Evolutionary conservation across 2,797 vertebrate species (phyloP).

Genomic region (Melanotaenia nigrans): DNA sequence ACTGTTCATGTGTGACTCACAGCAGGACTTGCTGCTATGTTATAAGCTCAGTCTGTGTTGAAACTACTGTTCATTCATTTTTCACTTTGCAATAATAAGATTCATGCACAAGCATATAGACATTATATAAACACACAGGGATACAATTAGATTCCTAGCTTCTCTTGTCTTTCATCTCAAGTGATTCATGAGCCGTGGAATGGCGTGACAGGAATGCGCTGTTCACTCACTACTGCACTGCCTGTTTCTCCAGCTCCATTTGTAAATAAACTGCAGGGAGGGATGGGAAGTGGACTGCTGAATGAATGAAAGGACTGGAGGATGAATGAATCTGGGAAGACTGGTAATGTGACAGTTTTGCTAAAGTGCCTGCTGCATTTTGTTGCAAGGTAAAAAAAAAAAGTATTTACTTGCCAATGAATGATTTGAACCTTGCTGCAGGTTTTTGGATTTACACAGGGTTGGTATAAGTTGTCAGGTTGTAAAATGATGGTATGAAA

Average conservation of each 20-base stretch:
- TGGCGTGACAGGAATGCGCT: conserved; percentile 76
- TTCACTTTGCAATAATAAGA: conserved; percentile 24
- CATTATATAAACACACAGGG: conserved; percentile 36
- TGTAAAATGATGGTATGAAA: conserved; percentile 39
- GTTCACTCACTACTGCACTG: conserved; percentile 61
- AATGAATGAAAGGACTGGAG: conserved; percentile 63
- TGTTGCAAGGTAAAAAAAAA: conserved; percentile 5
- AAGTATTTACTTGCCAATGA: conserved; percentile 44
- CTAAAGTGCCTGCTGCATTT: neutral
- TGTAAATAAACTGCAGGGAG: conserved; percentile 57
- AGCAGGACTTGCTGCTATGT: conserved; percentile 2
- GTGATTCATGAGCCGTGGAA: conserved; percentile 67
- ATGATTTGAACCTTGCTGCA: conserved; percentile 44
- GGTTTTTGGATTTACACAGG: conserved; percentile 51
- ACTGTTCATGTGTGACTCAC: conserved; percentile 14
- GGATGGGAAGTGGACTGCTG: conserved; percentile 38
- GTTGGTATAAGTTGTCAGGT: conserved; percentile 47
- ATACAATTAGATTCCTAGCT: conserved; percentile 48
- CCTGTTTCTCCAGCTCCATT: conserved; percentile 54
- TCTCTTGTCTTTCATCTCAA: conserved; percentile 57
- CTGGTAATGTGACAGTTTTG: conserved; percentile 17
- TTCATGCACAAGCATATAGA: conserved; percentile 31
- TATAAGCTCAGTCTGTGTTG: conserved; percentile 15
- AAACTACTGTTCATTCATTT: conserved; percentile 9
- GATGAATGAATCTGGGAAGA: conserved; percentile 63